phyloP scores from a whole-genome alignment of 2,888 invertebrate genomes.

The Clepsis dumicolana region DNA sequence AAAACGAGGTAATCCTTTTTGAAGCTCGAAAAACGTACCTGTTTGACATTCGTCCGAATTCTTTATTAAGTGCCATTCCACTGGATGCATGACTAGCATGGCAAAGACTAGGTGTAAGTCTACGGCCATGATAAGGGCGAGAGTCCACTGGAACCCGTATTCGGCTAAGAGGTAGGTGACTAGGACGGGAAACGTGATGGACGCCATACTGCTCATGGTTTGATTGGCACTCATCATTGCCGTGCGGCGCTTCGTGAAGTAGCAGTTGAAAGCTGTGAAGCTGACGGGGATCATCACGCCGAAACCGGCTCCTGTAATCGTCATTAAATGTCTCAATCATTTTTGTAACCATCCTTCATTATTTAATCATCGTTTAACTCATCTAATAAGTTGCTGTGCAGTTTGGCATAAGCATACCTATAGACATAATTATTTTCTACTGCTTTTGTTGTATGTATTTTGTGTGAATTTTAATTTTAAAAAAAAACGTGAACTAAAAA shows the following conservation, averaged over 20 bases:
- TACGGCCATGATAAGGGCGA: slow-evolving; percentile 88
- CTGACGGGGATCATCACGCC: slow-evolving; percentile 91
- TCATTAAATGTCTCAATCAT: no score
- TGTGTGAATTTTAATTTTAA: no score
- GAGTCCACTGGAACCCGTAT: slow-evolving; percentile 90
- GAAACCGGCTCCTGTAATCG: slow-evolving; percentile 87
- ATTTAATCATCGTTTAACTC: no score
- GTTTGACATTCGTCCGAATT: slow-evolving; percentile 50
- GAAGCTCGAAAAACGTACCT: slow-evolving; percentile 58
- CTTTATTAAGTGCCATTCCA: slow-evolving; percentile 89
- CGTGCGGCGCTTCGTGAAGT: slow-evolving; percentile 89
- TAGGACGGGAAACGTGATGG: slow-evolving; percentile 89
- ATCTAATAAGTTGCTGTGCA: no score
- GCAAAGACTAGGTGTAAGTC: slow-evolving; percentile 89
- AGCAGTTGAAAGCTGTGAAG: slow-evolving; percentile 91
- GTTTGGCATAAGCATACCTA: no score
- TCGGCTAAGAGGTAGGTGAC: slow-evolving; percentile 86
- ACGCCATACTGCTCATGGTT: slow-evolving; percentile 88
- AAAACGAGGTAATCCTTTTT: no score
- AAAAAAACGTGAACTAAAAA: no score
- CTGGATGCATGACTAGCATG: slow-evolving; percentile 90
- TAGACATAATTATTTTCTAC: no score
- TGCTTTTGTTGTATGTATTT: no score
- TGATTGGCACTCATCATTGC: slow-evolving; percentile 92
- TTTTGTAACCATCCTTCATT: no score